Evolutionary conservation across 1,140 invertebrate genomes (phyloP), one percentile per base, ranked within the genome.

Genomic region (Formica exsecta): DNA sequence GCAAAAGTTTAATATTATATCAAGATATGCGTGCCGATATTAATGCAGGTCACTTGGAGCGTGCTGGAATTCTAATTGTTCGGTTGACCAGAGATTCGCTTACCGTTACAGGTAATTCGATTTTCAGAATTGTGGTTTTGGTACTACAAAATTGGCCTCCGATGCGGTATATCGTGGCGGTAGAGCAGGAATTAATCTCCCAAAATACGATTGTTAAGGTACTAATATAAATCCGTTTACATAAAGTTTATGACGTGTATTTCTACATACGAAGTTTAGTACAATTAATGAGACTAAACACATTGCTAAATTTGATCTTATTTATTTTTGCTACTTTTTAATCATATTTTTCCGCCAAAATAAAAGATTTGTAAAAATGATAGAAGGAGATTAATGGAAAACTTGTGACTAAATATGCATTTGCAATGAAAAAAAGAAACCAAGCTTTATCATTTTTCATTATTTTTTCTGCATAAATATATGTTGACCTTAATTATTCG

Each of bases 161-260:
- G 9, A 29, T 76, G 25, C 92, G 94, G 2, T 96, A 96, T 85
- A 95, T 96, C 57, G 90, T 96, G 13, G 96, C 95, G 0, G 95
- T 96, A 0, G 96, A 96, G 91, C 95, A 95, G 86, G 95, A 94
- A 80, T 71, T 95, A 11, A 93, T 93, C 2, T 95, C 95, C 48
- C 95, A 96, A 85, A 93, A 92, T 92, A 91, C 94, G 89, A 96
- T 96, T 80, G 92, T 96, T 7, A 96, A 96, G 89, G 94, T 96
- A 89, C 38, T 16, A 36, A 11, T 19, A 61, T 59, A 11, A 51
- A 13, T 22, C 2, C 8, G 3, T 41, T 41, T 25, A 36, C 3
- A 36, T 7, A 13, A 7, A n/a, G 8, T 5, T 25, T 59, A 41
- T 32, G 32, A 57, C 25, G 16, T 51, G 4, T 19, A 48, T 19